Percentiles rank a stretch among this genome's conserved stretches.
Evolutionary conservation across 2,113 vertebrate species (phyloP).

Genomic region (Pygathrix nemaeus): DNA sequence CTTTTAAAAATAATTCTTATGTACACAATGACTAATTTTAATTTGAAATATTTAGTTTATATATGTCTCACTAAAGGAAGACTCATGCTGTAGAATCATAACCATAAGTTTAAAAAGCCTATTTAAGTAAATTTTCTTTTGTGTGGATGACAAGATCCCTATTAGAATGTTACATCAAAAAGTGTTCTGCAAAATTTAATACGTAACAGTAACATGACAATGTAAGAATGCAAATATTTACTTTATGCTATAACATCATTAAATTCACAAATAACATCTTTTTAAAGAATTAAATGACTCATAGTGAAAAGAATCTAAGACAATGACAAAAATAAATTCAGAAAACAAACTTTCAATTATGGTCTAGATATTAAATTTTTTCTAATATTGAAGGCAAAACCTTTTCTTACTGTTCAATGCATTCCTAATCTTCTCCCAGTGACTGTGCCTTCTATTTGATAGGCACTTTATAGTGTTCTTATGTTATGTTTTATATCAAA

Average conservation of each 20-base stretch:
- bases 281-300: neutral
- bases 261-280: neutral
- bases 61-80: neutral
- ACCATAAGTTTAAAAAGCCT: neutral
- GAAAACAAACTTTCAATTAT: neutral
- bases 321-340: neutral
- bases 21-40: neutral
- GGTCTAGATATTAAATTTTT: neutral
- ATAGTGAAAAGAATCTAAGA: neutral
- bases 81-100: neutral
- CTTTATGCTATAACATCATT: neutral
- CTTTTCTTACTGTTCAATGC: neutral
- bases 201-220: neutral
- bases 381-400: neutral
- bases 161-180: neutral
- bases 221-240: neutral
- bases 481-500: neutral
- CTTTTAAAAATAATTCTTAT: neutral
- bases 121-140: neutral
- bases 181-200: neutral
- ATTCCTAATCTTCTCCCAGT: neutral
- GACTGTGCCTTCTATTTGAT: neutral
- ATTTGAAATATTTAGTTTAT: neutral
- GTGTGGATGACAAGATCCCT: neutral
- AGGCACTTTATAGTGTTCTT: neutral